phyloP scores from a whole-genome alignment of 2,888 invertebrate genomes.

The Cabera pusaria region DNA sequence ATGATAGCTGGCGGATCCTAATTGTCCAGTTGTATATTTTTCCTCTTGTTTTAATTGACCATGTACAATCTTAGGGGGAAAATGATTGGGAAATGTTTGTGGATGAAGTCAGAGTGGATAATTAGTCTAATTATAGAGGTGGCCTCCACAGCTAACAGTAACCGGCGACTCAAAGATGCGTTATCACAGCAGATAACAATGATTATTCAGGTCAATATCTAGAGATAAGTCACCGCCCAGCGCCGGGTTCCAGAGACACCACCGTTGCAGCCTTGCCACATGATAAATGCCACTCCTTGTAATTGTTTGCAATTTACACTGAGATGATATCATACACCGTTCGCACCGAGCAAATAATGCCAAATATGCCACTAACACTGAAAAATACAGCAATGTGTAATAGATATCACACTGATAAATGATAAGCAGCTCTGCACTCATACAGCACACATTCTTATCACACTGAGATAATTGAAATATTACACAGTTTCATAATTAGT shows the following conservation, averaged over 20 bases:
- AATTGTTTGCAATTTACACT: slow-evolving; percentile 19
- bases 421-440: slow-evolving; percentile 1
- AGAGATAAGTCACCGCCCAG: slow-evolving; percentile 52
- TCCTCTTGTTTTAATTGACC: too few relatives aligned
- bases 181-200: slow-evolving; percentile 62
- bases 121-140: slow-evolving; percentile 46
- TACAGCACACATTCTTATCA: slow-evolving; percentile 13
- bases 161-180: slow-evolving; percentile 26
- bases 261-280: slow-evolving; percentile 31
- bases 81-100: slow-evolving; percentile 14
- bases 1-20: too few relatives aligned
- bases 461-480: slow-evolving; percentile 7
- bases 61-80: too few relatives aligned
- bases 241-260: slow-evolving; percentile 15
- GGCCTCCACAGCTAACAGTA: slow-evolving; percentile 43
- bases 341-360: slow-evolving; percentile 12
- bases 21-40: too few relatives aligned
- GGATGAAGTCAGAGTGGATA: slow-evolving; percentile 36
- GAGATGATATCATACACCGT: slow-evolving; percentile 31
- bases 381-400: slow-evolving; percentile 16
- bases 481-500: neutral
- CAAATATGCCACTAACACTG: slow-evolving; percentile 1
- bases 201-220: slow-evolving; percentile 76
- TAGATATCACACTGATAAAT: slow-evolving; percentile 24
- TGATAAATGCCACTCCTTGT: slow-evolving; percentile 48